phyloP scores from a whole-genome alignment of 2,888 invertebrate species.

The Syrphus vitripennis region DNA sequence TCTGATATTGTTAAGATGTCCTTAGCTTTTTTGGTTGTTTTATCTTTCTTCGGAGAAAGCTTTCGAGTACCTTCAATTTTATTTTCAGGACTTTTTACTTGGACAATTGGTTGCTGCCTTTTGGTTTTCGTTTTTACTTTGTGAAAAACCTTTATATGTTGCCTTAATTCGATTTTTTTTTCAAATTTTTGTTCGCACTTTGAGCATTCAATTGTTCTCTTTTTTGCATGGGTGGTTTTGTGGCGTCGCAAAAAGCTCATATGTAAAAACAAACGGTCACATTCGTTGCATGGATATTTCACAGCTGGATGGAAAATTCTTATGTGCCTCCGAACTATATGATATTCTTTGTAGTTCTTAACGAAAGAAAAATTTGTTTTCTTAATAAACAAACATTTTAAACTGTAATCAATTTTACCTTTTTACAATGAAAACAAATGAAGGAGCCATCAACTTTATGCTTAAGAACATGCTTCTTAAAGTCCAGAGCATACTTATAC shows the following conservation, averaged over 20 bases:
- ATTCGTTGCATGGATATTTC: conserved; percentile 86
- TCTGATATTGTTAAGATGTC: background rate
- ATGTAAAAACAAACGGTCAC: conserved; percentile 87
- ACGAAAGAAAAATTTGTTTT: background rate
- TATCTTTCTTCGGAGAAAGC: conserved; percentile 72
- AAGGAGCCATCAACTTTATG: conserved; percentile 86
- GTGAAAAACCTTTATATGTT: conserved; percentile 69
- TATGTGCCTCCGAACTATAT: conserved; percentile 88
- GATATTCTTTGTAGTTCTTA: conserved; percentile 86
- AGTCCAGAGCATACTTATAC: conserved; percentile 85
- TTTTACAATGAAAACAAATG: conserved; percentile 85
- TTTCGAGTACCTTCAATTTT: conserved; percentile 12
- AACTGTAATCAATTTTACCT: background rate
- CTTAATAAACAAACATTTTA: background rate
- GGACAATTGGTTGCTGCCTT: background rate
- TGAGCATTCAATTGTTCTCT: conserved; percentile 87
- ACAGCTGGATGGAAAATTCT: conserved; percentile 87
- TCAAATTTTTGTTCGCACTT: conserved; percentile 90
- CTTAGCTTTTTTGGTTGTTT: background rate
- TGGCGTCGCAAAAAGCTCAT: conserved; percentile 88
- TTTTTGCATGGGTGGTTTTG: conserved; percentile 83
- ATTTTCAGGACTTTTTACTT: background rate
- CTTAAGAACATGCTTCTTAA: conserved; percentile 86
- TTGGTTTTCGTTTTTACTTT: conserved; percentile 48
- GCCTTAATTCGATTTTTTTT: conserved; percentile 80